phyloP scores from a whole-genome alignment of 1,140 invertebrate species.

The Globodera ellingtonae region DNA sequence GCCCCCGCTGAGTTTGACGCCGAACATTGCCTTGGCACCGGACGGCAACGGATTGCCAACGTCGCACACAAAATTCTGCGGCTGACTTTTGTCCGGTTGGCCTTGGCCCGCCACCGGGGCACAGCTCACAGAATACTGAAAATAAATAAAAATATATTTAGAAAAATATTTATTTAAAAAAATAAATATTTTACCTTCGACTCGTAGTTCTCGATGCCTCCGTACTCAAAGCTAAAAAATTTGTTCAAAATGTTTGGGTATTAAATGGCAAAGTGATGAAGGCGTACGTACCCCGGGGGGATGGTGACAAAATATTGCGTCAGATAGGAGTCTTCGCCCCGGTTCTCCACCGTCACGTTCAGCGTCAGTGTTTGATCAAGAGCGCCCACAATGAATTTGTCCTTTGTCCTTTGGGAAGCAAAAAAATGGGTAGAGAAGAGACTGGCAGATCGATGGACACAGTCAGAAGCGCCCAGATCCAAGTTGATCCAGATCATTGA shows the following conservation, averaged over 20 bases:
- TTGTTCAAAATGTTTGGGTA: background rate
- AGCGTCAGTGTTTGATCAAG: constrained; percentile 51
- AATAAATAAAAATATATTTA: constrained; percentile 5
- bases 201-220: constrained; percentile 60
- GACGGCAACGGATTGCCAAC: constrained; percentile 63
- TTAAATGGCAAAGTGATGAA: constrained; percentile 4
- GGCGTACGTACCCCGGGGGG: constrained; percentile 53
- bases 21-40: constrained; percentile 53
- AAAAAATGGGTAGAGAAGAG: background rate
- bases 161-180: background rate
- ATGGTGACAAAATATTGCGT: constrained; percentile 61
- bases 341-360: constrained; percentile 56
- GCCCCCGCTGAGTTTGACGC: constrained; percentile 54
- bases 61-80: constrained; percentile 56
- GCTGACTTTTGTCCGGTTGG: constrained; percentile 43
- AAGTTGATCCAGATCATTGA: too few relatives aligned
- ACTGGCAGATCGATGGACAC: too few relatives aligned
- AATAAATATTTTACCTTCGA: constrained; percentile 49
- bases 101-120: constrained; percentile 48
- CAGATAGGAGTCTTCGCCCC: constrained; percentile 63
- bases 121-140: constrained; percentile 54
- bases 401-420: constrained; percentile 43
- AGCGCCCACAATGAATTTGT: constrained; percentile 63
- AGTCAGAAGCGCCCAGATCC: too few relatives aligned
- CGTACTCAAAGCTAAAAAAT: constrained; percentile 47